phyloP scores from a whole-genome alignment of 2,888 invertebrate species.

The Tetragnatha montana region DNA sequence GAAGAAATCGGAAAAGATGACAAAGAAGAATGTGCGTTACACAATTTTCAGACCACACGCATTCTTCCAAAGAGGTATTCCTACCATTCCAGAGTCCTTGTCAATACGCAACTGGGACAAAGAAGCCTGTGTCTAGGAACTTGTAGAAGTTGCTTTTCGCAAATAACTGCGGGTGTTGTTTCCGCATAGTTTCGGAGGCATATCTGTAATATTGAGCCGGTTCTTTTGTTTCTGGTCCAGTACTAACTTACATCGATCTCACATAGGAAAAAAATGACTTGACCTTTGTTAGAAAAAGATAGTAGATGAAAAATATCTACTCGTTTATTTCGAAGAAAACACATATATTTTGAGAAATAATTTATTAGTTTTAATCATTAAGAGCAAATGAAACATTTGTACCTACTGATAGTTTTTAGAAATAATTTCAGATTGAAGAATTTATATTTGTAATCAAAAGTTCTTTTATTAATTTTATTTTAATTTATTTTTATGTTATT shows the following conservation, averaged over 20 bases:
- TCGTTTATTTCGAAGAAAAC: too few relatives aligned
- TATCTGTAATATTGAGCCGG: neutral
- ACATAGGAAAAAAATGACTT: too few relatives aligned
- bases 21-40: conserved; percentile 8
- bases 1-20: conserved; percentile 5
- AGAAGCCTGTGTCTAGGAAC: neutral
- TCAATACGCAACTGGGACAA: conserved; percentile 1
- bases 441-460: too few relatives aligned
- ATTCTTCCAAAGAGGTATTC: conserved; percentile 14
- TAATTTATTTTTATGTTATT: too few relatives aligned
- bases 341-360: too few relatives aligned
- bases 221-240: neutral
- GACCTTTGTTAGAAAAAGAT: too few relatives aligned
- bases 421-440: too few relatives aligned
- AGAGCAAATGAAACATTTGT: too few relatives aligned
- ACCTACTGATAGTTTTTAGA: too few relatives aligned
- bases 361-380: too few relatives aligned
- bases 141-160: neutral
- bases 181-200: neutral
- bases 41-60: conserved; percentile 20
- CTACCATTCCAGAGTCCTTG: conserved; percentile 9
- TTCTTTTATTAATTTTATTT: too few relatives aligned
- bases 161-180: neutral
- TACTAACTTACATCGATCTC: neutral
- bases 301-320: too few relatives aligned